Conservation (phyloP, 2,797 vertebrate genomes). For the Tinamus major region DNA sequence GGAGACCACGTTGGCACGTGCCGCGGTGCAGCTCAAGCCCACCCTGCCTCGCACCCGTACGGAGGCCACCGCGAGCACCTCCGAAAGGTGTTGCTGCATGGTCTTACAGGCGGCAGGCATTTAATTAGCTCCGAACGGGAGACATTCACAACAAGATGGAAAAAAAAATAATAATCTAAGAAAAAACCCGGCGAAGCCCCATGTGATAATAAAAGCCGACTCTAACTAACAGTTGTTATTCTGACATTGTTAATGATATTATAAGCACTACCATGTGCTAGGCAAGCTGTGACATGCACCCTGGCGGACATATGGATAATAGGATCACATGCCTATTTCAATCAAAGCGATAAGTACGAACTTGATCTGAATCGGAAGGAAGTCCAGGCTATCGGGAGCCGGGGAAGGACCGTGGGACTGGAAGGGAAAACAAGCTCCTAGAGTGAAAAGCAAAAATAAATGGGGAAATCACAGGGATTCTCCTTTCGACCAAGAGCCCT, state of each 20-base stretch:
- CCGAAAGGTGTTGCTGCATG: not conserved
- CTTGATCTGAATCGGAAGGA: constrained; percentile 59
- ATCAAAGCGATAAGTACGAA: constrained; percentile 61
- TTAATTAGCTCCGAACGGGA: not conserved
- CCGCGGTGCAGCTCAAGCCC: not conserved
- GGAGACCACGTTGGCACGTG: not conserved
- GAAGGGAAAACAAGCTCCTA: not conserved
- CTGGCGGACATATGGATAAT: constrained; percentile 72
- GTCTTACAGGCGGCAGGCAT: not conserved
- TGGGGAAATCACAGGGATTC: not conserved
- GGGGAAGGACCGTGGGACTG: not conserved
- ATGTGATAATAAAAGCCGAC: constrained; percentile 51
- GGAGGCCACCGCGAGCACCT: rapidly evolving
- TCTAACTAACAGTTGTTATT: constrained; percentile 69
- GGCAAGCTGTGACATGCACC: constrained; percentile 73
- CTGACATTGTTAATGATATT: constrained; percentile 72
- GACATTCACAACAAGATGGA: constrained; percentile 9
- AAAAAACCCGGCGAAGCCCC: constrained; percentile 22
- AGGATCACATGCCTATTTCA: constrained; percentile 69
- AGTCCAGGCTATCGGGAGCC: not conserved
- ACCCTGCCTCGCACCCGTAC: not conserved
- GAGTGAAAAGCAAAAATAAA: not conserved
- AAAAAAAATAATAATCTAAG: constrained; percentile 40
- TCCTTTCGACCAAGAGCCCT: not conserved
- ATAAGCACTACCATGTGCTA: constrained; percentile 73